Conservation (phyloP, 1,140 invertebrate species). For the Pseudomyrmex cubaensis region DNA sequence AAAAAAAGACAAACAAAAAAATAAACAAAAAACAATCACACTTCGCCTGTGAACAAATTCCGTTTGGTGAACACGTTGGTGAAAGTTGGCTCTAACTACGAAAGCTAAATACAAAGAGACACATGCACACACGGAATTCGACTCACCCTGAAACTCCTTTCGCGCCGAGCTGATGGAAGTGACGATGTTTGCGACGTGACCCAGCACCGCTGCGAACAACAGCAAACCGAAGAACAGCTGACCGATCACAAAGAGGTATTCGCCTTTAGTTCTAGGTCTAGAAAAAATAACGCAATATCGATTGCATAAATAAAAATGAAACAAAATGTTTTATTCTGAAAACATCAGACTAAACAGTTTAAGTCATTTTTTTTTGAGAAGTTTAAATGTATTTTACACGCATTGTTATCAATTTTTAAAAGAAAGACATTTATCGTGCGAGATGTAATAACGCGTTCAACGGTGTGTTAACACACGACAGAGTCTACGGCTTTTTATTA, state of each 20-base stretch:
- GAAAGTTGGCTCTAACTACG: not conserved
- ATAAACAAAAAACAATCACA: slow-evolving; percentile 1
- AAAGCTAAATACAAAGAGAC: slow-evolving; percentile 7
- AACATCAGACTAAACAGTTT: no score
- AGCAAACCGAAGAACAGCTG: slow-evolving; percentile 96
- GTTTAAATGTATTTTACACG: slow-evolving; percentile 15
- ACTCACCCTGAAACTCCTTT: slow-evolving; percentile 98
- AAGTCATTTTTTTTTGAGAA: not conserved
- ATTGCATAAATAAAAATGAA: not conserved
- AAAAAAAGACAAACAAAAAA: not conserved
- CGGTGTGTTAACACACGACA: not conserved
- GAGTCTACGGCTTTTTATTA: slow-evolving; percentile 27
- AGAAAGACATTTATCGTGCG: slow-evolving; percentile 1
- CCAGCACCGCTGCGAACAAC: slow-evolving; percentile 96
- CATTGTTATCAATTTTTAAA: slow-evolving; percentile 13
- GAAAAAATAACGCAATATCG: slow-evolving; percentile 55
- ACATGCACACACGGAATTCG: slow-evolving; percentile 15
- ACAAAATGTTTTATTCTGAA: not conserved
- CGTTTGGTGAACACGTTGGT: not conserved
- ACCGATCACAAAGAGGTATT: slow-evolving; percentile 95
- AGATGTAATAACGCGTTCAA: not conserved
- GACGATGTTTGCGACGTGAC: slow-evolving; percentile 98
- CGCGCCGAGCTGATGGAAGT: slow-evolving; percentile 96
- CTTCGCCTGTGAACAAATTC: slow-evolving; percentile 21
- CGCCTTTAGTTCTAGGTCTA: slow-evolving; percentile 93